Conservation (phyloP, 2,888 invertebrate species). For the Sinohyriopsis cumingii region DNA sequence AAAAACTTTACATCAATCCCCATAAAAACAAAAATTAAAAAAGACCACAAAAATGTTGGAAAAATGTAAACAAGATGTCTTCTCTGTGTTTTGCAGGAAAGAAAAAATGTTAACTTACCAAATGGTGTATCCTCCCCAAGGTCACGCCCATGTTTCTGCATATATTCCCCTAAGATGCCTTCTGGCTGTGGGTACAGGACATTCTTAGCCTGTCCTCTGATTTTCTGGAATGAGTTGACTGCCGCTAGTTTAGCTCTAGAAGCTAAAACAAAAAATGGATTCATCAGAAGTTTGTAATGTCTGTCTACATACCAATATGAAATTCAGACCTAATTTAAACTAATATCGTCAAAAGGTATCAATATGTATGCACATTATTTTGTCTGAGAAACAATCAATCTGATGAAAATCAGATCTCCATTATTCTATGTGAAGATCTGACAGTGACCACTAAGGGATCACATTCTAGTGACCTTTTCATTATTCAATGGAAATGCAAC, state of each 20-base stretch:
- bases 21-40: no score
- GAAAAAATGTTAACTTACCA: conserved; percentile 76
- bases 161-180: conserved; percentile 96
- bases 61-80: background rate
- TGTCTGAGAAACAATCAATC: no score
- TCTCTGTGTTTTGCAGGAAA: background rate
- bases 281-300: background rate
- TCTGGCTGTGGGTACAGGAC: conserved; percentile 99
- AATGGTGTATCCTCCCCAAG: conserved; percentile 96
- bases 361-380: no score
- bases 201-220: conserved; percentile 96
- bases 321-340: background rate
- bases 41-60: background rate
- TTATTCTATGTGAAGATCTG: no score
- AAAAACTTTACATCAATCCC: no score
- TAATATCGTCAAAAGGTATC: no score
- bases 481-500: no score
- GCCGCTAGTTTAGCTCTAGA: conserved; percentile 76
- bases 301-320: background rate
- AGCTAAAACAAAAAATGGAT: conserved; percentile 64
- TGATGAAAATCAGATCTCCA: no score
- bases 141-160: conserved; percentile 95
- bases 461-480: no score
- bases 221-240: conserved; percentile 85
- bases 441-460: no score